phyloP scores from a whole-genome alignment of 2,797 vertebrate genomes.

The Falco novaeseelandiae region DNA sequence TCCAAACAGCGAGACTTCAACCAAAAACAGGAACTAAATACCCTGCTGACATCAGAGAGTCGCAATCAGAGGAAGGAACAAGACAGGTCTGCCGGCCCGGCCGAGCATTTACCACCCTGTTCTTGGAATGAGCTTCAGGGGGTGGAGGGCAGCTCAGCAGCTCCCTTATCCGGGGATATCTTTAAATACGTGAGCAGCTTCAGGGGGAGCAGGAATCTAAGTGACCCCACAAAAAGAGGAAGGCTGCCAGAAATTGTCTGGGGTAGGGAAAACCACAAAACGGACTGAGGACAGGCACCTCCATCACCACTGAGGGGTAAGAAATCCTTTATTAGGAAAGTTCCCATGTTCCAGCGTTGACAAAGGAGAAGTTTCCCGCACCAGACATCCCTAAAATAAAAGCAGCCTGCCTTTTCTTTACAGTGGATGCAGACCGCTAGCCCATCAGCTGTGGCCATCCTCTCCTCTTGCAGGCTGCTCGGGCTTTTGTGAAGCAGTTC shows the following conservation, averaged over 20 bases:
- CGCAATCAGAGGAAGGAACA: background rate
- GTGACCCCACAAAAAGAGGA: background rate
- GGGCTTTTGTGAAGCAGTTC: rapidly evolving
- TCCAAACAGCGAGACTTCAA: background rate
- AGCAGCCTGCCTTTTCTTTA: background rate
- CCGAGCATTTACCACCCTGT: rapidly evolving
- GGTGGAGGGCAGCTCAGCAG: background rate
- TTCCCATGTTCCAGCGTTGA: rapidly evolving
- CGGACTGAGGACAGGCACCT: background rate
- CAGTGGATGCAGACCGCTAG: background rate
- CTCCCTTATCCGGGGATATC: background rate
- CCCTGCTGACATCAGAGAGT: background rate
- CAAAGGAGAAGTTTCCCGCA: background rate
- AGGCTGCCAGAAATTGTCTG: background rate
- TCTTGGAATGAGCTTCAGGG: background rate
- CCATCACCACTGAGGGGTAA: background rate
- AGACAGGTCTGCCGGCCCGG: background rate
- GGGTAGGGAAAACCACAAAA: background rate
- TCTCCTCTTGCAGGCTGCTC: rapidly evolving
- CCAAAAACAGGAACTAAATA: background rate
- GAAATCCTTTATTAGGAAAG: background rate
- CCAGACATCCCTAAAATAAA: background rate
- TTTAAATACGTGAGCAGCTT: background rate
- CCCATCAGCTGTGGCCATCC: background rate
- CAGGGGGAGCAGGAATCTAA: background rate